A percentile compares a stretch with the other conserved stretches of the same genome.
Conservation (phyloP, 2,113 vertebrate genomes). For the Vombatus ursinus region DNA sequence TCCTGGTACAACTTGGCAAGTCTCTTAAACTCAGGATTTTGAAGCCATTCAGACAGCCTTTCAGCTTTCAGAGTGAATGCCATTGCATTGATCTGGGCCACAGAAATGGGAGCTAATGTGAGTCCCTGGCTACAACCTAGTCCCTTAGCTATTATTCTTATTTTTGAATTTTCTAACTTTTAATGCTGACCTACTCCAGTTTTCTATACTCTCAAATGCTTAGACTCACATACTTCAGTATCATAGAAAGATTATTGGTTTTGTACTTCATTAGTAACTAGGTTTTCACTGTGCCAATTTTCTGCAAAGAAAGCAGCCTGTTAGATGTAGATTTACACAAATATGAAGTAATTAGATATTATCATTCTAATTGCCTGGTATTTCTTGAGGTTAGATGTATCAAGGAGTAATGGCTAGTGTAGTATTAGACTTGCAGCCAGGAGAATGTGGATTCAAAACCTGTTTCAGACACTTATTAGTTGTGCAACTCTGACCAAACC, state of each 20-base stretch:
- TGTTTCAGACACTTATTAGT: neutral
- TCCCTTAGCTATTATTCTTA: neutral
- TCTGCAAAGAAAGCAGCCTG: neutral
- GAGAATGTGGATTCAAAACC: neutral
- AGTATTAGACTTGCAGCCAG: neutral
- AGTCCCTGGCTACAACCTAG: neutral
- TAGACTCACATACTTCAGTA: neutral
- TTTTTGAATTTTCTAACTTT: neutral
- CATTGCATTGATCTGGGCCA: neutral
- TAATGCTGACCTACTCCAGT: neutral
- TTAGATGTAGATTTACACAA: neutral
- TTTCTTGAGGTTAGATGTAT: neutral
- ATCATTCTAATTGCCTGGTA: neutral
- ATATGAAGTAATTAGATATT: neutral
- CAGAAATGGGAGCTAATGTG: neutral
- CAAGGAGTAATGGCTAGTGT: neutral
- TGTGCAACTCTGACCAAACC: neutral
- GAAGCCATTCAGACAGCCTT: neutral
- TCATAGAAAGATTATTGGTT: neutral
- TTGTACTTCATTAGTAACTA: neutral
- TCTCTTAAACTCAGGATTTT: neutral
- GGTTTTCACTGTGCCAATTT: neutral
- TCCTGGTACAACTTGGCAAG: neutral
- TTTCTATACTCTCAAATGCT: neutral
- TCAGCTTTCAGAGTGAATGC: neutral